Evolutionary conservation across 2,113 vertebrate genomes (phyloP), one percentile per base, ranked within the genome.

Genomic region (Nothobranchius kuhntae): DNA sequence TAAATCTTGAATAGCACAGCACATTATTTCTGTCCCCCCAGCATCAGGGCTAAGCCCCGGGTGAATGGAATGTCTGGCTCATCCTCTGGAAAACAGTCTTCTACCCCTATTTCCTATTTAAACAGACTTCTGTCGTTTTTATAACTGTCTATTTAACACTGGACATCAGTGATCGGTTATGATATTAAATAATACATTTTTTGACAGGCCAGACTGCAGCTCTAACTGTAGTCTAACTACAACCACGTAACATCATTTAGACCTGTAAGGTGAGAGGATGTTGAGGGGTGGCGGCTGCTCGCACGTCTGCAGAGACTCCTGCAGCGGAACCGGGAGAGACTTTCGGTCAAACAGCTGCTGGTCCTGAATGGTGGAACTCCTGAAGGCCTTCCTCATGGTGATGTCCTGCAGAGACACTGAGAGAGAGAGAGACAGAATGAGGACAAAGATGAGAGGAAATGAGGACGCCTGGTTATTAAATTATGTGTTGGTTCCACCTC

Each of bases 311-410:
- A 95, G 98, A 0, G 95, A 98, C 87, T 99, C 98, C 88, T 96
- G 95, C 89, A 99, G 86, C 0, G 98, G 98, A 86, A 98, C 91
- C 46, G 98, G 98, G 80, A 99, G 91, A 36, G 95, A 96, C 84
- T 89, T 94, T 62, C 98, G 95, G 75, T 98, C 95, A 57, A 99
- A 98, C 71, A 99, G 92, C 90, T 99, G 97, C 42, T 99, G 98
- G 89, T 99, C 98, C 87, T 99, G 98, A 89, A 94, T 93, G 13
- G 96, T 99, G 61, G 95, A 99, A 81, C 98, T 99, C 85, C 96
- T 93, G 91, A 99, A 99, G 14, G 98, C 98, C 89, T 99, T 99
- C 82, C 97, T 95, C 96, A 99, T 98, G 15, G 97, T 99, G 71
- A 99, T 99, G 91, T 99, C 98, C 92, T 99, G 98, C 74, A 98